Base-by-base conservation (phyloP, 2,797 vertebrate genomes). In the Brachyrhaphis roseni region DNA sequence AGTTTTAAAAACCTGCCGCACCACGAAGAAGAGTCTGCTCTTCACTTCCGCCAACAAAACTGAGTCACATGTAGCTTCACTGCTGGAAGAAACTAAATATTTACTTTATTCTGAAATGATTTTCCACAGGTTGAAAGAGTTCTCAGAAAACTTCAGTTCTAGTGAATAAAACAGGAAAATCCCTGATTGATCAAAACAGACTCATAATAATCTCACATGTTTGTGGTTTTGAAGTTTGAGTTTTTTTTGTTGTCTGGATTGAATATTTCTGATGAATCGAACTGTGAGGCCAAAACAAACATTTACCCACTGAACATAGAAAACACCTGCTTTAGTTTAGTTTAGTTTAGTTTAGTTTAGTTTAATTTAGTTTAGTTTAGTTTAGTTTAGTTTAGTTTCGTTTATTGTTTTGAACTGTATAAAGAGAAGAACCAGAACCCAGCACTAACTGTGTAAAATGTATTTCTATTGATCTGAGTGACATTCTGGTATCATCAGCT, bases 1-100 rank as follows among this genome's bases (percentile, higher is more conserved):
- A 75, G 85, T 85, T 83, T 83, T 80, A 85, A 88, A 81, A 73
- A 68, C 8, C 12, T 75, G 82, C 78, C 72, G 64, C 84, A 82
- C 78, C 26, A 81, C n/a, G 74, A 78, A 81, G 75, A 23, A 82
- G 80, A 62, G 43, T n/a, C 76, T 73, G 34, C 86, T 88, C 84
- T 86, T 45, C 43, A 45, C 43, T 45, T 43, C 41, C 41, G 10
- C 41, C 7, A 41, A 41, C 39, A 41, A 39, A 39, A 41, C 41
- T 10, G 41, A 43, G 41, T 11, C 41, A 62, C 36, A 28, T 2
- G 4, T 28, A 4, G 41, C 34, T 46, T 46, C 45, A 15, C 13
- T 4, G 45, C 45, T 46, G 45, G 45, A 3, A 15, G 45, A 46
- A 46, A 1, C 45, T 46, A 46, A 46, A 46, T 15, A 12, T 68